Conservation (phyloP, 2,888 invertebrate genomes). For the Pyrrhia umbra region DNA sequence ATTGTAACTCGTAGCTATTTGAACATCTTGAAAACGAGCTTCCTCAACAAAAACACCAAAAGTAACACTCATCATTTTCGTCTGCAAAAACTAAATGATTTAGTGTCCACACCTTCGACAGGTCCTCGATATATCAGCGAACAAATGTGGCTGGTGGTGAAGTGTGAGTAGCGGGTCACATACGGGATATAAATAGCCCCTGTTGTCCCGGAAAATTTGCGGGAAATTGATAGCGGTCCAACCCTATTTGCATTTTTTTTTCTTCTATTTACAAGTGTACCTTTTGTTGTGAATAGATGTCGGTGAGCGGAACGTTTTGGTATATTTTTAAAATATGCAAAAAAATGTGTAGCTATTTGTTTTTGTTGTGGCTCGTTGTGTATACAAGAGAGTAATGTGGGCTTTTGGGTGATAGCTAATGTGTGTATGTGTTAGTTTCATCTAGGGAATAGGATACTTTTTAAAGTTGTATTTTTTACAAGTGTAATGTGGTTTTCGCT, state of each 20-base stretch:
- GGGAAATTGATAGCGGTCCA: conserved; percentile 75
- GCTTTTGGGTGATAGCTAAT: conserved; percentile 16
- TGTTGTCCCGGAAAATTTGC: conserved; percentile 66
- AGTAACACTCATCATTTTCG: conserved; percentile 38
- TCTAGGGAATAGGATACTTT: neutral
- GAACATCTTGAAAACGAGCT: neutral
- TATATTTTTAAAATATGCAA: conserved; percentile 53
- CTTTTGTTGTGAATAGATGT: conserved; percentile 59
- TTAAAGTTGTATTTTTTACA: no score
- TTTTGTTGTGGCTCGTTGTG: conserved; percentile 21
- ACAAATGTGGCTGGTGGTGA: conserved; percentile 74
- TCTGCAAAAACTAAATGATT: conserved; percentile 66
- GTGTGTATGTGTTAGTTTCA: neutral
- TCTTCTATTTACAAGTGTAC: conserved; percentile 70
- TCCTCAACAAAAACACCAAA: conserved; percentile 2
- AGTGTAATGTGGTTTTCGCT: no score
- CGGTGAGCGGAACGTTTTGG: conserved; percentile 48
- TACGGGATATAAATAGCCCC: conserved; percentile 72
- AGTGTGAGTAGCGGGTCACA: conserved; percentile 78
- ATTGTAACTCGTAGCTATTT: neutral
- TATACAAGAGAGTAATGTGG: conserved; percentile 29
- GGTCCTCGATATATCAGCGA: conserved; percentile 71
- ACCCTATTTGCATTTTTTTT: conserved; percentile 70
- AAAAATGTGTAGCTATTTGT: conserved; percentile 30
- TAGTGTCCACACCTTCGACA: conserved; percentile 73